Base-by-base conservation (phyloP, 1,140 invertebrate genomes). In the Drosophila littoralis region DNA sequence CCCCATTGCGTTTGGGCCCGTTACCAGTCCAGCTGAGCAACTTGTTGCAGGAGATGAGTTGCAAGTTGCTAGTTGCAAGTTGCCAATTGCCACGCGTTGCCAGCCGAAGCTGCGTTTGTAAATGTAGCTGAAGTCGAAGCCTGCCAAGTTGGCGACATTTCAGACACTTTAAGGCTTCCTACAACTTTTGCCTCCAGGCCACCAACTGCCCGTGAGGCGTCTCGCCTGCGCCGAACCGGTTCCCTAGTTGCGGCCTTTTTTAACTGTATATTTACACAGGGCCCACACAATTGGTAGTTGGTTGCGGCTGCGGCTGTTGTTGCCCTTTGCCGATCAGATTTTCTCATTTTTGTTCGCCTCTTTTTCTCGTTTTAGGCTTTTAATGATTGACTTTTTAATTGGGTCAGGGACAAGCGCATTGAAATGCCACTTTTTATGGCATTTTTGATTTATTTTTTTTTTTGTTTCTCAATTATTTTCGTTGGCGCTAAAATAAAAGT, bases 121-220 rank as follows among this genome's bases (percentile, higher is more conserved):
- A n/a, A 12, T n/a, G 40, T n/a, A 13, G 12, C 40, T 17, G 15
- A 33, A 32, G 42, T 35, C 51, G 82, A 85, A 86, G 83, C 82
- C 82, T 88, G 83, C 76, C 71, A 88, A 86, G 83, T 86, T 88
- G 83, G 83, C 75, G 81, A 88, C 82, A 86, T 79, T 73, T 85
- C 48, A 82, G 75, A 71, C 81, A 84, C 74, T 84, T 77, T 84
- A 85, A 81, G 81, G 82, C 82, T 85, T 85, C 82, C 82, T 82
- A 55, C 64, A 73, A 61, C 54, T 57, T 71, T 51, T 42, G n/a
- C 28, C 46, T 10, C 43, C 43, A 68, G 70, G 8, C 46, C 46
- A 0, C 46, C 46, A 7, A 5, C 13, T 13, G 6, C 22, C 36
- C 32, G 17, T 42, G 28, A 10, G 17, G 13, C 51, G n/a, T 32